These are phyloP conservation scores for Phasianus colchicus DNA, from an alignment of 2,113 vertebrate species.

Conservation along the genomic window DNA sequence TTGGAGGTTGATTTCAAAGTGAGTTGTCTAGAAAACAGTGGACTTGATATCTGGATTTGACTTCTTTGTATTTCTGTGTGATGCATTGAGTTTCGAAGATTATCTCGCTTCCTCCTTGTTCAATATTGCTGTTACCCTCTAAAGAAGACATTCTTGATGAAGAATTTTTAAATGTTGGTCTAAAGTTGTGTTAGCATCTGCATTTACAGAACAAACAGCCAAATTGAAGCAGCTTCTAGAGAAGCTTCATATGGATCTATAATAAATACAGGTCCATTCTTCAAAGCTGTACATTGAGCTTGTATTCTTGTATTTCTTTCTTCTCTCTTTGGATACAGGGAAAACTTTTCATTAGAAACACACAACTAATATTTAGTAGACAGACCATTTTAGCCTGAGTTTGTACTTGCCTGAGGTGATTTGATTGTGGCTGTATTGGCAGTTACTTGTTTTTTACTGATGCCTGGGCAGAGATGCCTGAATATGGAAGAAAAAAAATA, in stretches of 20 bases:
- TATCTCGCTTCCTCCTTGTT: background rate
- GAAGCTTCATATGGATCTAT: background rate
- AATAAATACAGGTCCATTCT: background rate
- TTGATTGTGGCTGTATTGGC: background rate
- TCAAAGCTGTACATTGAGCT: background rate
- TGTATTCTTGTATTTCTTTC: background rate
- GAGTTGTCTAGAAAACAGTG: background rate
- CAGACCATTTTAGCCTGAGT: background rate
- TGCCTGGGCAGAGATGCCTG: background rate
- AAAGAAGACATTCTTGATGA: background rate
- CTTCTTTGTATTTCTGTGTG: background rate
- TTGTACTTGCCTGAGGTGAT: background rate
- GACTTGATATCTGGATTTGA: background rate
- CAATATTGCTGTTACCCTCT: background rate
- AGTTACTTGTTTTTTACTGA: too few relatives aligned
- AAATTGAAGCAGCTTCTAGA: background rate
- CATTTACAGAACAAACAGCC: background rate
- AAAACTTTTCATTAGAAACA: background rate
- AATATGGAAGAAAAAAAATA: background rate
- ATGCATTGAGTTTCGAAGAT: background rate
- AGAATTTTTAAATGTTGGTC: background rate
- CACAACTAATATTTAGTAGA: background rate
- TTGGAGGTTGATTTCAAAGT: background rate
- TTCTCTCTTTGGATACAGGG: background rate
- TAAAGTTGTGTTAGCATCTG: background rate